Conservation (phyloP, 2,113 vertebrate species). For the Stercorarius parasiticus region DNA sequence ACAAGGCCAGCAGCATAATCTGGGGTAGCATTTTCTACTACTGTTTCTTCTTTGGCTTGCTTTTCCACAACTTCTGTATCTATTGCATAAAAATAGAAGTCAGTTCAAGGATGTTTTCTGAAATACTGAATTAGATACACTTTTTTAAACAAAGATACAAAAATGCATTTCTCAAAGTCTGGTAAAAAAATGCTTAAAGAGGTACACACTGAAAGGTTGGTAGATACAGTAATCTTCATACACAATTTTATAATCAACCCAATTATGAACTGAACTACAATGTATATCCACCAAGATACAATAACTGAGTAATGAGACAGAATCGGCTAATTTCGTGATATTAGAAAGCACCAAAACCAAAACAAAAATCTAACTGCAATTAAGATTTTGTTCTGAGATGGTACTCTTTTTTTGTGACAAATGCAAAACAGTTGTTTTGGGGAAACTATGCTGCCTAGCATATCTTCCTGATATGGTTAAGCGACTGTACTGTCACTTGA, state of each 20-base stretch:
- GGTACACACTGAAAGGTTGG: neutral
- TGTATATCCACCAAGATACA: neutral
- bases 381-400: neutral
- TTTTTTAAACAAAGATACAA: neutral
- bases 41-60: conserved; percentile 90
- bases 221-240: neutral
- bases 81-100: conserved; percentile 32
- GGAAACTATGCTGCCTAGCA: neutral
- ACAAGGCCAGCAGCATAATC: conserved; percentile 97
- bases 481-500: neutral
- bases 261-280: neutral
- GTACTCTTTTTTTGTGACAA: neutral
- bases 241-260: neutral
- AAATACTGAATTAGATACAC: neutral
- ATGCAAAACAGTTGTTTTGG: neutral
- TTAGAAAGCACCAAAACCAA: neutral
- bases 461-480: neutral
- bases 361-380: neutral
- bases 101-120: neutral
- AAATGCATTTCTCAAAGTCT: neutral
- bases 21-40: conserved; percentile 94
- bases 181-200: neutral
- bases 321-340: neutral
- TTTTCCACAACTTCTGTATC: conserved; percentile 93
- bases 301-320: neutral